Percentiles rank a stretch among this genome's conserved stretches.
Evolutionary conservation across 2,888 invertebrate genomes (phyloP).

Genomic region (Nasonovia ribisnigri): DNA sequence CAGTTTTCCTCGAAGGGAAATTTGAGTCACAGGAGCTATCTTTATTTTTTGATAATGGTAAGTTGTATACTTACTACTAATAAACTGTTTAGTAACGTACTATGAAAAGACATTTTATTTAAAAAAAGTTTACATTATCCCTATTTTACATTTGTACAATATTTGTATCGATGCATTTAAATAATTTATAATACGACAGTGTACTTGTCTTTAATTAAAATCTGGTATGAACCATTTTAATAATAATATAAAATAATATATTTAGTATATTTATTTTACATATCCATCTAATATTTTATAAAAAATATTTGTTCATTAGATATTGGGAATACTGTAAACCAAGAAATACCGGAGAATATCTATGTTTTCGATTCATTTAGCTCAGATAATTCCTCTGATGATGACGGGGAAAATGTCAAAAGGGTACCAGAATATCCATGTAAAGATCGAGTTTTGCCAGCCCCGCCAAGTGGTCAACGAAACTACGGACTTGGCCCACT

Average conservation of each 20-base stretch:
- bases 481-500: constrained; percentile 66
- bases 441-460: constrained; percentile 48
- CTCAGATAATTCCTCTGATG: constrained; percentile 52
- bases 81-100: neutral
- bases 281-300: neutral
- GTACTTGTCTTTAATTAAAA: neutral
- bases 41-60: constrained; percentile 58
- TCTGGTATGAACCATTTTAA: neutral
- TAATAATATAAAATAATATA: neutral
- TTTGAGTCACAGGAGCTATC: constrained; percentile 59
- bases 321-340: neutral
- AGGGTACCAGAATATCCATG: constrained; percentile 46
- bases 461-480: constrained; percentile 56
- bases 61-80: constrained; percentile 6
- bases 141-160: neutral
- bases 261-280: neutral
- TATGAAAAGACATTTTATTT: neutral
- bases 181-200: neutral
- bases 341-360: constrained; percentile 50
- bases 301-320: neutral
- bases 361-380: constrained; percentile 60
- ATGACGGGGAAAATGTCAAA: constrained; percentile 22
- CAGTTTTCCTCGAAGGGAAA: constrained; percentile 50
- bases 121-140: neutral
- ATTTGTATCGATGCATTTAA: neutral